A percentile compares a stretch with the other conserved stretches of the same genome.
phyloP scores from a whole-genome alignment of 2,113 vertebrate species.

The Thryonomys swinderianus region DNA sequence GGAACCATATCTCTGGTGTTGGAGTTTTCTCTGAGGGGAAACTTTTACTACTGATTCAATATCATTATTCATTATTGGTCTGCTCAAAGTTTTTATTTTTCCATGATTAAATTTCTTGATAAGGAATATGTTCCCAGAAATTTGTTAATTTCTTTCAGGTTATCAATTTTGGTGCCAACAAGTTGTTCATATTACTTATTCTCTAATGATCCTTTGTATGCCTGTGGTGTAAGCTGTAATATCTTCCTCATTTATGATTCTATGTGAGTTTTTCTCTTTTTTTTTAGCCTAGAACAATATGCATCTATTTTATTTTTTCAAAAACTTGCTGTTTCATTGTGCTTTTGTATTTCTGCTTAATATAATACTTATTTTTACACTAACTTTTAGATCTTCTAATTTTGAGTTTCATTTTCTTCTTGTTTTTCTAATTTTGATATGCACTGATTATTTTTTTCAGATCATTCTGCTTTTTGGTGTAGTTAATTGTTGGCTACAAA shows the following conservation, averaged over 20 bases:
- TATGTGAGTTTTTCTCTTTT: not conserved
- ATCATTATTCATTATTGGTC: not conserved
- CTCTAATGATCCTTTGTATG: not conserved
- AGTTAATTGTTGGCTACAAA: not conserved
- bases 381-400: not conserved
- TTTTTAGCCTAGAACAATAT: not conserved
- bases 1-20: not conserved
- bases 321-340: not conserved
- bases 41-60: not conserved
- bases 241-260: not conserved
- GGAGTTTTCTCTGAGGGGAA: not conserved
- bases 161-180: not conserved
- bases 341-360: not conserved
- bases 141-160: not conserved
- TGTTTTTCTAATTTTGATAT: not conserved
- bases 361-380: not conserved
- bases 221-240: not conserved
- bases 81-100: not conserved
- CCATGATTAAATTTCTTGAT: not conserved
- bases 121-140: not conserved
- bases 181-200: not conserved
- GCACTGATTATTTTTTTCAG: not conserved
- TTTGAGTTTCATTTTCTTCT: not conserved
- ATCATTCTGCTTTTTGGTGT: not conserved
- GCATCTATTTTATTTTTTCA: not conserved